A percentile compares a stretch with the other conserved stretches of the same genome.
Conservation (phyloP, 2,113 vertebrate genomes). For the Gulo gulo region DNA sequence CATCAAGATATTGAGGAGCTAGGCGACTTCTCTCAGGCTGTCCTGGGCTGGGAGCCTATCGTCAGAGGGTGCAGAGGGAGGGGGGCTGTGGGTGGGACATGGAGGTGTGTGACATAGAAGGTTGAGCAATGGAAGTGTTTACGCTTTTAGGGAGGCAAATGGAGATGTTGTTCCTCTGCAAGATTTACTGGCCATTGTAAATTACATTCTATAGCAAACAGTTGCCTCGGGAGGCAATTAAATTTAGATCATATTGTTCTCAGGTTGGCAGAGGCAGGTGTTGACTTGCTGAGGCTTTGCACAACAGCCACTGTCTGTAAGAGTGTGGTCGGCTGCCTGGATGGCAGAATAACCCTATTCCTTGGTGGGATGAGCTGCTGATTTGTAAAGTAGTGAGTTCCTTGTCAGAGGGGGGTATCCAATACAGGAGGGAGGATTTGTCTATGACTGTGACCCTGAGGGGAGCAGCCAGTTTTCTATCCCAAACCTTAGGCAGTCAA, state of each 20-base stretch:
- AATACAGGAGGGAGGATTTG: background rate
- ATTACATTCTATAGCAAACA: constrained; percentile 54
- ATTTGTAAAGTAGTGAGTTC: background rate
- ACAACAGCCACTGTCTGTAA: background rate
- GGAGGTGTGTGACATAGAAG: background rate
- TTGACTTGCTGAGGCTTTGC: constrained; percentile 54
- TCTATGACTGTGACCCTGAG: background rate
- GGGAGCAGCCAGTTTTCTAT: background rate
- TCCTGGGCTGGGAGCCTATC: background rate
- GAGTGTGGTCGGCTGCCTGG: background rate
- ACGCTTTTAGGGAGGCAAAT: constrained; percentile 37
- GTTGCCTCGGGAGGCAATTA: constrained; percentile 63
- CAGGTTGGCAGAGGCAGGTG: constrained; percentile 63
- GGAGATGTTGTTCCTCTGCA: background rate
- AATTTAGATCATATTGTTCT: constrained; percentile 60
- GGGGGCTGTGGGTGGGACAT: background rate
- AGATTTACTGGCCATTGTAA: constrained; percentile 8
- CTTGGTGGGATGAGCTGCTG: background rate
- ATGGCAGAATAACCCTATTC: background rate
- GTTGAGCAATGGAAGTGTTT: background rate
- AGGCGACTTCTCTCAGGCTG: background rate
- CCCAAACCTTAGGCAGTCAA: background rate
- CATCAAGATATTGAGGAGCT: background rate
- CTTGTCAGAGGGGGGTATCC: background rate
- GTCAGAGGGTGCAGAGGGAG: too few species aligned